Base-by-base conservation (phyloP, 1,140 invertebrate species). In the Penaeus japonicus region DNA sequence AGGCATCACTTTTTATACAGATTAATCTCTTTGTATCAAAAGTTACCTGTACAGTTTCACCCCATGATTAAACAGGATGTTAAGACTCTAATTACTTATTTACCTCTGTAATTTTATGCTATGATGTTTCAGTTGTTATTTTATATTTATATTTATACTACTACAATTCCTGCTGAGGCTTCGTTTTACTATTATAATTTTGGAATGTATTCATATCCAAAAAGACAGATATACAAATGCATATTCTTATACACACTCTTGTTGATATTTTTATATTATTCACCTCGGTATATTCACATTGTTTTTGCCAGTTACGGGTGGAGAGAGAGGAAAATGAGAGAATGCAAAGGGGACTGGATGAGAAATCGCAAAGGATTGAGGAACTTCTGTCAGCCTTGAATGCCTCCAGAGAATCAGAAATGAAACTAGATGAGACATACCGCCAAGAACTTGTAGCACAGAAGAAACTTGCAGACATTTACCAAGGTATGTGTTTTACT, bases 391-490 rank as follows among this genome's bases (percentile, higher is more conserved):
- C 78, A 0, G 47, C 85, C 17, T 27, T 87, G 85, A 87, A 87
- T 75, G 30, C 57, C 4, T 81, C 85, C 24, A 39, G 85, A 55
- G 85, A 87, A 57, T 82, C 78, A 55, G 85, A 87, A 32, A 57
- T 81, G 15, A 81, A 87, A 75, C 30, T 87, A n/a, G 85, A 87
- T 24, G 85, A 87, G 35, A 82, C 62, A 4, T 87, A 80, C 62
- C 62, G 85, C 39, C 85, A 87, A 57, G 85, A 87, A 53, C 55
- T 87, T 35, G 59, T 47, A 30, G 78, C 85, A 73, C 85, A 87
- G 65, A 81, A 82, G 65, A 87, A 87, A 27, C 59, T 87, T 10
- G 62, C 85, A 15, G 85, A 87, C 22, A 81, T 87, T n/a, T 87
- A 87, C 75, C 78, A 87, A 82, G 85, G 85, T 87, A 73, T 27